Evolutionary conservation across 1,140 invertebrate genomes (phyloP).

Genomic region (Hypothenemus hampei): DNA sequence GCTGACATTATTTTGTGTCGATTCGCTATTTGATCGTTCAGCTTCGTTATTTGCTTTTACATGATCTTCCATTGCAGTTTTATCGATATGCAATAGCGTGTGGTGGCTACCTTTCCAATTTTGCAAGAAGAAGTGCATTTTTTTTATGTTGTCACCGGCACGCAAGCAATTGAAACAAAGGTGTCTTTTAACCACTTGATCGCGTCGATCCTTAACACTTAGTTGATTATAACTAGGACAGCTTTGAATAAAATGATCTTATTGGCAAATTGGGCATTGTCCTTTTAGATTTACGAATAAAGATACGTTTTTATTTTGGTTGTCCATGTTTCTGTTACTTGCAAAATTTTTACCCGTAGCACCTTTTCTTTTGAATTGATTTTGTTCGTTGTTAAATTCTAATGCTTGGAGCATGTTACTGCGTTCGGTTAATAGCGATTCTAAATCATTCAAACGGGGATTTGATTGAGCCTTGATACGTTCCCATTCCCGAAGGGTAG

Average conservation of each 20-base stretch:
- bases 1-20: background rate
- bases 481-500: slow-evolving; percentile 31
- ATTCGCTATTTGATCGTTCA: background rate
- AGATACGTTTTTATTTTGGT: no score
- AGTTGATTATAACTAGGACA: background rate
- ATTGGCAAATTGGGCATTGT: background rate
- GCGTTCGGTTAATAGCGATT: no score
- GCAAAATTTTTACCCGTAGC: background rate
- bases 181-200: background rate
- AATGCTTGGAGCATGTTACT: background rate
- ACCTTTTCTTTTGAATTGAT: background rate
- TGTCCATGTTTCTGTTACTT: background rate
- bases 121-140: no score
- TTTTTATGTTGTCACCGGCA: no score
- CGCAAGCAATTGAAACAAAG: background rate
- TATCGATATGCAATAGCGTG: background rate
- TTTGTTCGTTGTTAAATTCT: background rate
- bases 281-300: no score
- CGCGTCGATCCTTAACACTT: background rate
- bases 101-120: background rate
- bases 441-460: background rate
- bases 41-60: background rate
- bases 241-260: background rate
- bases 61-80: background rate
- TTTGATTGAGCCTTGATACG: background rate